Evolutionary conservation across 2,888 invertebrate species (phyloP).

Genomic region (Agriopis leucophaearia): DNA sequence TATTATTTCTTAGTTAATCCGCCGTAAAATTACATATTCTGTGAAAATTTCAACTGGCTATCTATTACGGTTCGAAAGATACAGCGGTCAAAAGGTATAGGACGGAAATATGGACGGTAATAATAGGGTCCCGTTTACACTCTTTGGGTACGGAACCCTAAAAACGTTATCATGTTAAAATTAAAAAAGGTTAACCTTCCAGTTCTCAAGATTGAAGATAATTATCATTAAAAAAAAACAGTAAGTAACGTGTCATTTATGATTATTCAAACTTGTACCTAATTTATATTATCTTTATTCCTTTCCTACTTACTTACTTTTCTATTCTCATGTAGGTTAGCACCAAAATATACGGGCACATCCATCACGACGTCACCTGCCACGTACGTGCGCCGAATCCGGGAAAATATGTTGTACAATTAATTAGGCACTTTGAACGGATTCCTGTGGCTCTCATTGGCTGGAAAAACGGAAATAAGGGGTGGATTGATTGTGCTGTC

Average conservation of each 20-base stretch:
- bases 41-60: too few species aligned
- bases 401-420: constrained; percentile 73
- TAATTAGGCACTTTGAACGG: constrained; percentile 78
- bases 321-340: constrained; percentile 24
- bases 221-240: not conserved
- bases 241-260: not conserved
- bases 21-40: too few species aligned
- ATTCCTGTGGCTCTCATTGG: constrained; percentile 72
- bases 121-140: too few species aligned
- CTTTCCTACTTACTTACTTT: constrained; percentile 7
- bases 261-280: not conserved
- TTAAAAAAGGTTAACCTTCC: not conserved
- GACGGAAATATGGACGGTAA: too few species aligned
- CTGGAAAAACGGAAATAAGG: constrained; percentile 66
- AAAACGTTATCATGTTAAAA: too few species aligned
- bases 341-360: constrained; percentile 58
- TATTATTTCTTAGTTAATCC: too few species aligned
- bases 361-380: constrained; percentile 76
- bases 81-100: too few species aligned
- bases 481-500: constrained; percentile 70
- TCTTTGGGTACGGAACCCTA: too few species aligned
- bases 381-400: constrained; percentile 68
- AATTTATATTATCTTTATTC: not conserved
- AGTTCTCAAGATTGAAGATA: too few species aligned
- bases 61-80: too few species aligned